These are phyloP conservation scores for Dromius quadrimaculatus DNA, from an alignment of 2,888 invertebrate genomes.

Conservation along the genomic window DNA sequence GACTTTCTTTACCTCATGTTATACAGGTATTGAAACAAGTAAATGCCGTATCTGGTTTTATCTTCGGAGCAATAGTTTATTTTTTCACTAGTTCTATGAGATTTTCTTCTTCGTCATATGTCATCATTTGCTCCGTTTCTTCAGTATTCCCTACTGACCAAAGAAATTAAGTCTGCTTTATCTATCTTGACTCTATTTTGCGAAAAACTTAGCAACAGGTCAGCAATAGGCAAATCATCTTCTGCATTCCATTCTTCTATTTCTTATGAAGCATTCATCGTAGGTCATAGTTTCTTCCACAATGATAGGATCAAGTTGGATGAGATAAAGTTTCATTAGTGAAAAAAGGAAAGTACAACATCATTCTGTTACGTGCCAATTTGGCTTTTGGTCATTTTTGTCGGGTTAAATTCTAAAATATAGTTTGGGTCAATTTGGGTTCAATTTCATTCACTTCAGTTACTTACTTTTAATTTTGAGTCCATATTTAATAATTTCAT, in stretches of 20 bases:
- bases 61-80: constrained; percentile 55
- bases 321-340: constrained; percentile 57
- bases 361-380: too few species aligned
- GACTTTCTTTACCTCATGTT: constrained; percentile 59
- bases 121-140: constrained; percentile 58
- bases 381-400: too few species aligned
- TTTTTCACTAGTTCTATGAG: constrained; percentile 46
- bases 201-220: constrained; percentile 58
- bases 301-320: constrained; percentile 54
- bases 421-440: too few species aligned
- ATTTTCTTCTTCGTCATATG: constrained; percentile 52
- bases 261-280: constrained; percentile 57
- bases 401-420: too few species aligned
- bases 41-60: constrained; percentile 56
- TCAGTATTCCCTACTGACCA: constrained; percentile 56
- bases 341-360: constrained; percentile 57
- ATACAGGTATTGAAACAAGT: constrained; percentile 59
- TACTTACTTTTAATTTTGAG: too few species aligned
- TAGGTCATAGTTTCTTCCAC: constrained; percentile 59
- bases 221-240: constrained; percentile 53
- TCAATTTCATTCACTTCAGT: too few species aligned
- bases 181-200: too few species aligned
- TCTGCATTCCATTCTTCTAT: constrained; percentile 49
- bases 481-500: too few species aligned
- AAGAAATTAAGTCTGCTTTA: too few species aligned